A percentile compares a stretch with the other conserved stretches of the same genome.
These are phyloP conservation scores for Trichosurus vulpecula DNA, from an alignment of 2,797 vertebrate genomes.

Conservation along the genomic window DNA sequence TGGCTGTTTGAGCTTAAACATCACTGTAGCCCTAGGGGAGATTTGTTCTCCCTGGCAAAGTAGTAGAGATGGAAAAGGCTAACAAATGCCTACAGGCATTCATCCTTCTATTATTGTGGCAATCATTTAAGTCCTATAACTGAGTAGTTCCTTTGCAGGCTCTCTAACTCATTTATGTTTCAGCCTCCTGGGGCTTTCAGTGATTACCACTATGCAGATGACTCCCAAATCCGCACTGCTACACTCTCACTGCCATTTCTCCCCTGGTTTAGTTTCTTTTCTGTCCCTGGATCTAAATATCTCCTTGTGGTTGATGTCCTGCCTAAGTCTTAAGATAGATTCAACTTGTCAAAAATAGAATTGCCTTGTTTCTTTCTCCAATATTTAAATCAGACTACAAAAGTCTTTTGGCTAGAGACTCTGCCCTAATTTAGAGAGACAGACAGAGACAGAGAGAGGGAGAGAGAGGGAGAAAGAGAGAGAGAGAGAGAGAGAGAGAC, in stretches of 20 bases:
- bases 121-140: conserved; percentile 36
- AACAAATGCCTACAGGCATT: not conserved
- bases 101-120: not conserved
- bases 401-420: not conserved
- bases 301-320: not conserved
- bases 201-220: not conserved
- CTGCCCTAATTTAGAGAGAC: not conserved
- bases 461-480: too few relatives aligned
- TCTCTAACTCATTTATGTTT: conserved; percentile 30
- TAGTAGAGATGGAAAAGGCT: not conserved
- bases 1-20: not conserved
- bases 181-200: not conserved
- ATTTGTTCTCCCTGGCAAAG: not conserved
- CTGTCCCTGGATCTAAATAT: not conserved
- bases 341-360: not conserved
- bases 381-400: not conserved
- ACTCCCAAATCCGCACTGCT: not conserved
- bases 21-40: not conserved
- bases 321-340: not conserved
- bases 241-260: not conserved
- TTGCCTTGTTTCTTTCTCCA: not conserved
- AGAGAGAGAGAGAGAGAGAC: too few relatives aligned
- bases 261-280: not conserved
- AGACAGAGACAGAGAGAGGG: too few relatives aligned
- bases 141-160: conserved; percentile 6